Evolutionary conservation across 2,797 vertebrate species (phyloP), one percentile per base, ranked within the genome.

Genomic region (Tenualosa ilisha): DNA sequence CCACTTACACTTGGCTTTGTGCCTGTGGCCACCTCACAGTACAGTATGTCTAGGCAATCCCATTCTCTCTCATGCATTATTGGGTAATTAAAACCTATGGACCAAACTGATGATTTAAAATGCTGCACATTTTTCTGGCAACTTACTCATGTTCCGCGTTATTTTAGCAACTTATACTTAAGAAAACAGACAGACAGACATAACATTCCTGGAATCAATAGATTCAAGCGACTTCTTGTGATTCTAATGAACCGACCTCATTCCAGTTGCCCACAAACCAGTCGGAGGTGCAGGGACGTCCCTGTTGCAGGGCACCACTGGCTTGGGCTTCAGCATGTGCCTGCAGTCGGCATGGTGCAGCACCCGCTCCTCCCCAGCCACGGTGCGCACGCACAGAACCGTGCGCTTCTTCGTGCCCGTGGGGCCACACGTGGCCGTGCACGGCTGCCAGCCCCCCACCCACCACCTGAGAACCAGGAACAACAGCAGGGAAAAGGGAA

Each of bases 401-500:
- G 97, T 96, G 37, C 98, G 94, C 87, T 96, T 98, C 88, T 96
- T 97, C 84, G 96, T 89, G 1, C 98, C 98, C 0, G 93, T 92
- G 2, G 95, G 93, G 8, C 98, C 98, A 85, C 98, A 99, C 0
- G 97, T 96, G 0, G 95, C 85, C 0, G 97, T 96, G 83, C 98
- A 99, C 1, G 96, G 95, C 93, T 99, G 97, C 98, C 98, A 99
- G 72, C 98, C 96, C 0, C 98, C 97, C 84, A 97, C 94, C 98
- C 98, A 99, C 98, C 98, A 99, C 90, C 98, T 99, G 91, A 89
- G 12, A 20, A 22, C 49, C 15, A 63, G 22, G 24, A 26, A 26
- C 61, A 65, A 9, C 24, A 37, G 12, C 61, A 24, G 61, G 20
- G 61, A 24, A 8, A 24, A 26, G 24, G 2, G 22, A 26, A 20